Conservation (phyloP, 1,140 invertebrate genomes). For the Oppia nitens region DNA sequence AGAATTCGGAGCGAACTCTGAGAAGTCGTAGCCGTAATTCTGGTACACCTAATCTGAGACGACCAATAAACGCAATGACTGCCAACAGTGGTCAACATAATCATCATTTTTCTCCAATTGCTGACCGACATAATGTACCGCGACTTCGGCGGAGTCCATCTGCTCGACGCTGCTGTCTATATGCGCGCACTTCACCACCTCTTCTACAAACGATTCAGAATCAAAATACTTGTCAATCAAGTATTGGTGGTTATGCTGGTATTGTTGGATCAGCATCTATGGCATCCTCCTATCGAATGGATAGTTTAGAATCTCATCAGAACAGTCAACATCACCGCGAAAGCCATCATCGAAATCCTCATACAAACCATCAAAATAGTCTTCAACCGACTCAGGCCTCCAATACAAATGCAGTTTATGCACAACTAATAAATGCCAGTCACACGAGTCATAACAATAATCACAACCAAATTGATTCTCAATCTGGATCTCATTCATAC, state of each 20-base stretch:
- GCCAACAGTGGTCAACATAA: neutral
- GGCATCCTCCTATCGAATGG: neutral
- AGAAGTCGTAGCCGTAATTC: neutral
- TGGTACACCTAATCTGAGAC: neutral
- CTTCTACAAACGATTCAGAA: neutral
- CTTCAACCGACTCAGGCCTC: neutral
- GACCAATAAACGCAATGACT: neutral
- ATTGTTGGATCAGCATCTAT: neutral
- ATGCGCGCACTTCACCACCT: neutral
- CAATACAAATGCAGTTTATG: neutral
- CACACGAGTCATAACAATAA: no score
- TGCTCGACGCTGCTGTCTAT: neutral
- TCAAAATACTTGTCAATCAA: neutral
- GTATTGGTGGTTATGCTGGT: neutral
- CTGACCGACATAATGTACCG: neutral
- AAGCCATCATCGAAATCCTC: neutral
- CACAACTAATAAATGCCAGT: neutral
- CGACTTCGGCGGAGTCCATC: neutral
- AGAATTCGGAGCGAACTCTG: neutral
- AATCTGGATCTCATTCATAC: neutral
- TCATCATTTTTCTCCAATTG: neutral
- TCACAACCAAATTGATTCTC: neutral
- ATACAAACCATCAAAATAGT: neutral
- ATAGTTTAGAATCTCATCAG: neutral
- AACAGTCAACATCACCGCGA: neutral